Percentiles rank a stretch among this genome's conserved stretches.
phyloP scores from a whole-genome alignment of 1,140 invertebrate species.

The Drosophila arawakana region DNA sequence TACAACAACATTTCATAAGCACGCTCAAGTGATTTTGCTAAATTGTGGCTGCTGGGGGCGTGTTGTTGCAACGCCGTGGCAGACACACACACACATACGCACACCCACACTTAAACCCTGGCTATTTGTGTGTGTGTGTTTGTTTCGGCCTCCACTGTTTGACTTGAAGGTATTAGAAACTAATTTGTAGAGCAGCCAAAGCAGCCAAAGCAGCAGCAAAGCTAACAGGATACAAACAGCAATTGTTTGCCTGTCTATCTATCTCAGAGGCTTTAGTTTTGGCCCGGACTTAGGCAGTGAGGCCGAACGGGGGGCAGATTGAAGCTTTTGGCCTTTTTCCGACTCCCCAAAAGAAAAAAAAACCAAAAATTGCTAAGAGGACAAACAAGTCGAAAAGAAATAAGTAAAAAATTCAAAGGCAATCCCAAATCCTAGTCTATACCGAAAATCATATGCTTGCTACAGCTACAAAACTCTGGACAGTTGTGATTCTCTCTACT shows the following conservation, averaged over 20 bases:
- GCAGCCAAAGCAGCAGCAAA: slow-evolving; percentile 65
- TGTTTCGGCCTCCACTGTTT: slow-evolving; percentile 65
- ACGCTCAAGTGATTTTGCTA: slow-evolving; percentile 77
- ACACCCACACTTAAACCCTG: slow-evolving; percentile 17
- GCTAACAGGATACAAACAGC: slow-evolving; percentile 75
- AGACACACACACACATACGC: slow-evolving; percentile 7
- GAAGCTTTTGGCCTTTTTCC: slow-evolving; percentile 49
- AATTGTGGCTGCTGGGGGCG: slow-evolving; percentile 45
- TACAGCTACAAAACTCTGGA: slow-evolving; percentile 42
- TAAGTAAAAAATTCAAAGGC: slow-evolving; percentile 45
- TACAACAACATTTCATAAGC: slow-evolving; percentile 66
- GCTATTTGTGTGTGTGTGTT: slow-evolving; percentile 50
- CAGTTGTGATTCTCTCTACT: not conserved
- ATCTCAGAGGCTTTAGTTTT: slow-evolving; percentile 67
- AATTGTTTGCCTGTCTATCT: slow-evolving; percentile 76
- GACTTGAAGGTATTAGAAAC: slow-evolving; percentile 83
- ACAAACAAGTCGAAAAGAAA: slow-evolving; percentile 40
- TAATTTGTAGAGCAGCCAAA: slow-evolving; percentile 76
- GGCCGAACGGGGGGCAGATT: slow-evolving; percentile 20
- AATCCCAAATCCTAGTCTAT: slow-evolving; percentile 62
- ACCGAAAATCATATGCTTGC: slow-evolving; percentile 70
- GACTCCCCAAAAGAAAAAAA: slow-evolving; percentile 39
- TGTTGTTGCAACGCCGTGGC: slow-evolving; percentile 32
- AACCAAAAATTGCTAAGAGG: slow-evolving; percentile 9
- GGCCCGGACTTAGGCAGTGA: slow-evolving; percentile 21